Base-by-base conservation (phyloP, 2,888 invertebrate species). In the Xanthostigma xanthostigma region DNA sequence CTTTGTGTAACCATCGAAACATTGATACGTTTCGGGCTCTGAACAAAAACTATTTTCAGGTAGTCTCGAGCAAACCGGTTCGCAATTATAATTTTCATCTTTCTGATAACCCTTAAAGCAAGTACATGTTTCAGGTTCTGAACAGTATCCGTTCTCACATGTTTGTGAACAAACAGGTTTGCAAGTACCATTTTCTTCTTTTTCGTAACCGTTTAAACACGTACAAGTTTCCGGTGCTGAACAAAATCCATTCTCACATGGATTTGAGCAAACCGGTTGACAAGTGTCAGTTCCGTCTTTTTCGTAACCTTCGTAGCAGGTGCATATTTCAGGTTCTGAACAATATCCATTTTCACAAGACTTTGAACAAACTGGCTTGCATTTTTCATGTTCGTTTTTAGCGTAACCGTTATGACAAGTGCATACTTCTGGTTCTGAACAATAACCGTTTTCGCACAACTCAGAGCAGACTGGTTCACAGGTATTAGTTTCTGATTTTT, bases 61-160 rank as follows among this genome's bases (percentile, higher is more conserved):
- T 17, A 17, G 17, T 17, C 4, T 17, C 4, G 17, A 17, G 4
- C 17, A 17, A 4, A 17, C 17, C 2, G 17, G 17, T 17, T 17
- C 17, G 4, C 17, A 17, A 17, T 17, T 17, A 17, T 17, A 2
- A 17, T 17, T 17, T 37, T 44, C 50, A 42, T 55, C 54, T 45
- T 42, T 55, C 13, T 46, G 17, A 34, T 60, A 66, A 1, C 72
- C 72, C 10, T 60, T 59, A 41, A 63, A 59, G 52, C 75, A 76
- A 27, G 66, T 58, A 41, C 75, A 69, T 8, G 55, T 54, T 50
- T 67, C 63, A 12, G 57, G 62, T 0, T 67, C 69, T 13, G 69
- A 66, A 51, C 75, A 75, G 40, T 65, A 65, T 1, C 73, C 74
- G 54, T 74, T 72, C 11, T 67, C 8, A 46, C 63, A 63, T n/a